These are phyloP conservation scores for Petrocephalus microphthalmus DNA, from an alignment of 2,113 vertebrate genomes.

Conservation along the genomic window DNA sequence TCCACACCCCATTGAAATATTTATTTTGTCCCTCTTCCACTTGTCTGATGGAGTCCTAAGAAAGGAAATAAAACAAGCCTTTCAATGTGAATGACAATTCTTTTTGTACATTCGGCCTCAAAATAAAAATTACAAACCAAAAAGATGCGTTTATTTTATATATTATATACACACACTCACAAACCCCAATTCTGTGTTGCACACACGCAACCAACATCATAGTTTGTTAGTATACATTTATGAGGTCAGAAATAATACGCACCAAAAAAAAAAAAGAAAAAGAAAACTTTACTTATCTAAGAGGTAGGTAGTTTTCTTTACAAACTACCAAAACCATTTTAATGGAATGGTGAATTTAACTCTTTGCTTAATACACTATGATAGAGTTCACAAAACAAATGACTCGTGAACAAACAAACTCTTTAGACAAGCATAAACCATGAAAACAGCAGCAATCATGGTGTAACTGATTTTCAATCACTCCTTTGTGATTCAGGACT, in stretches of 20 bases:
- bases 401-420: neutral
- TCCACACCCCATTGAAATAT: neutral
- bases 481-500: neutral
- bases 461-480: neutral
- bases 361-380: neutral
- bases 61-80: neutral
- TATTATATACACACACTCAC: neutral
- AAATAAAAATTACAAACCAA: neutral
- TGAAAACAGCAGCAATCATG: neutral
- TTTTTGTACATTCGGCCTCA: neutral
- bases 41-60: neutral
- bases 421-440: neutral
- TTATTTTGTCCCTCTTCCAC: constrained; percentile 1
- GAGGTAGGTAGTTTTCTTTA: neutral
- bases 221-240: neutral
- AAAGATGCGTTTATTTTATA: neutral
- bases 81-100: neutral
- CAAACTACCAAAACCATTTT: neutral
- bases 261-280: neutral
- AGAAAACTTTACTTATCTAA: neutral
- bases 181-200: constrained; percentile 1
- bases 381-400: neutral
- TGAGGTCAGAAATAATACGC: neutral
- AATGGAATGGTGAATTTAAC: neutral
- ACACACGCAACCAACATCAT: neutral